Percentiles rank a stretch among this genome's conserved stretches.
Conservation (phyloP, 2,888 invertebrate genomes). For the Athalia rosae region DNA sequence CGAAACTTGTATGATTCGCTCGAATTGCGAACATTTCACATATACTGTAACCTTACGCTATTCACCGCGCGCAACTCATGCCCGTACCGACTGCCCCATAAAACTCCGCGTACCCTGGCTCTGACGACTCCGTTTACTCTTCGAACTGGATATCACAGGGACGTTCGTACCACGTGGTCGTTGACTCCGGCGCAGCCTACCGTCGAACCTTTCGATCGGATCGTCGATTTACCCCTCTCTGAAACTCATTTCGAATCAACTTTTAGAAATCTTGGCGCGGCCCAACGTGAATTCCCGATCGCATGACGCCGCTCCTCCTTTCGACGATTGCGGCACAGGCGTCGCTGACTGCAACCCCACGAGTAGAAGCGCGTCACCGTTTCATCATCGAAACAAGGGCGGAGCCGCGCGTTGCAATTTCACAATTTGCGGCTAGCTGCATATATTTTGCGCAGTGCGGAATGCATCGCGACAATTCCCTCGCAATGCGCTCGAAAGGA, state of each 20-base stretch:
- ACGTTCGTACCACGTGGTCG: not conserved
- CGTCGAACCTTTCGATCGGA: conserved; percentile 33
- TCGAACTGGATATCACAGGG: conserved; percentile 5
- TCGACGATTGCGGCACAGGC: conserved; percentile 14
- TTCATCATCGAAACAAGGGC: conserved; percentile 3
- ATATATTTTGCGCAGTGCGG: too few relatives aligned
- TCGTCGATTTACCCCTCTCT: conserved; percentile 21
- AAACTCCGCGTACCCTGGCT: not conserved
- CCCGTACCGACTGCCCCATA: not conserved
- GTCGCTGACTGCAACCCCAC: conserved; percentile 1
- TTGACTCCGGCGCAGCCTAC: not conserved
- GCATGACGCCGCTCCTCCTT: conserved; percentile 37
- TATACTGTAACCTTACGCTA: not conserved
- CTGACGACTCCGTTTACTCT: not conserved
- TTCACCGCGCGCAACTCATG: not conserved
- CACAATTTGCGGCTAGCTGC: too few relatives aligned
- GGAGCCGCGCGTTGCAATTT: not conserved
- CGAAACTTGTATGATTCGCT: conserved; percentile 23
- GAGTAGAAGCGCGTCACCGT: conserved; percentile 15
- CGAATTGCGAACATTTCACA: not conserved
- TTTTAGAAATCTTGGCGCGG: conserved; percentile 15
- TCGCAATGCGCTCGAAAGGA: too few relatives aligned
- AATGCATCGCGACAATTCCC: too few relatives aligned
- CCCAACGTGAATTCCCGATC: conserved; percentile 30
- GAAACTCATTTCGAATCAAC: conserved; percentile 22